These are phyloP conservation scores for Brachynemurus nebulosus DNA, from an alignment of 2,888 invertebrate genomes.

Conservation along the genomic window DNA sequence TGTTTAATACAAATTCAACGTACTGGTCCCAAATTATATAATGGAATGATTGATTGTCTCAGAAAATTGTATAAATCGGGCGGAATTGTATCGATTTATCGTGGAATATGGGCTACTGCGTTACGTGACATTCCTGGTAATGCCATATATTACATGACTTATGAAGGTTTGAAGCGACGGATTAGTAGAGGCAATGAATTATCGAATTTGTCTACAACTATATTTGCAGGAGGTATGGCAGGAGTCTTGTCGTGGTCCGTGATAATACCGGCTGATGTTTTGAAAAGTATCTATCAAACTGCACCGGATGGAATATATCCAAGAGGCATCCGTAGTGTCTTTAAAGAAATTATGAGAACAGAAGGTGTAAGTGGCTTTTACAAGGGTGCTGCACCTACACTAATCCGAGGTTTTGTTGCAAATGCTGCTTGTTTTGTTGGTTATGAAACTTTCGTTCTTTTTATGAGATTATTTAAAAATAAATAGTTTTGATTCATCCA, in stretches of 20 bases:
- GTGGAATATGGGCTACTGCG: constrained; percentile 46
- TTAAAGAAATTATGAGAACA: constrained; percentile 13
- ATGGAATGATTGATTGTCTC: constrained; percentile 43
- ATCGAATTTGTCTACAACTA: constrained; percentile 6
- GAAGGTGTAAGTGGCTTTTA: constrained; percentile 17
- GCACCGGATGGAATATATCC: constrained; percentile 15
- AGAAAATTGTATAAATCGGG: constrained; percentile 41
- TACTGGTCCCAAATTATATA: constrained; percentile 26
- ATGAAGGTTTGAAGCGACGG: constrained; percentile 28
- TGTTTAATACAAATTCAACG: constrained; percentile 20
- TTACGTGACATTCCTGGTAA: constrained; percentile 43
- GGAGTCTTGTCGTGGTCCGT: constrained; percentile 17
- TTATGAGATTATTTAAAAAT: constrained; percentile 12
- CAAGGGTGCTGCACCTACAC: constrained; percentile 16
- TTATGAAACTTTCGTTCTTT: constrained; percentile 15
- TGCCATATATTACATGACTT: constrained; percentile 42
- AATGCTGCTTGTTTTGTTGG: constrained; percentile 20
- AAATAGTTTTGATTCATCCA: background rate
- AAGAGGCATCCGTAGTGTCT: constrained; percentile 16
- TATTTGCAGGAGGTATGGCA: constrained; percentile 19
- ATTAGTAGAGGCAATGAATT: background rate
- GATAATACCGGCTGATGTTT: constrained; percentile 18
- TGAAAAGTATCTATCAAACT: constrained; percentile 18
- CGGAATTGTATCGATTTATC: constrained; percentile 43
- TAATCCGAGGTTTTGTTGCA: constrained; percentile 18